Base-by-base conservation (phyloP, 2,797 vertebrate species). In the Geotrypetes seraphini region DNA sequence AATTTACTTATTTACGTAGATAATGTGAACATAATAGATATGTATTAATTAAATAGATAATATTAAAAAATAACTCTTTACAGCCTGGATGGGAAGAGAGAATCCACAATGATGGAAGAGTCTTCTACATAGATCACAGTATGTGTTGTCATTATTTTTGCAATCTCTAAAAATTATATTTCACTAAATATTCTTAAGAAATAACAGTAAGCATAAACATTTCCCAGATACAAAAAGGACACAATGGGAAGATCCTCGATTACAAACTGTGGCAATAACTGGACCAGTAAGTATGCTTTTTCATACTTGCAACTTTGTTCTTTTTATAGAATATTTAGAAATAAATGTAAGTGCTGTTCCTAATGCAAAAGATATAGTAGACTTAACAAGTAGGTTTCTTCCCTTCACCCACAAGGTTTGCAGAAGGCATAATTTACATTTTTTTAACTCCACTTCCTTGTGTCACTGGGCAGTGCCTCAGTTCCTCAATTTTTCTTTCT, bases 91-190 rank as follows among this genome's bases (percentile, higher is more conserved):
- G 94, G 94, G 95, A 98, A 66, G 95, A 97, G 61, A 81, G 94
- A 48, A 71, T 90, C 42, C 94, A 98, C 64, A 82, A 75, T 16
- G 95, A 97, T 29, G 94, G 90, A 43, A 85, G 92, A 55, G 75
- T 87, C 60, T 97, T 98, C 75, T 98, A 91, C 74, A 96, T 98
- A 47, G 88, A 97, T 75, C 93, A 97, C 73, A 90, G 95, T 97
- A 75, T 3, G 91, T 85, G 43, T 39, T 11, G 3, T 4, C 1
- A 12, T 23, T 7, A 31, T 11, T 24, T 44, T n/a, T 19, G 10
- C 25, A 6, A 5, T 11, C n/a, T 3, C 7, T 22, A 0, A 7
- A 12, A 24, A 35, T n/a, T 16, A 9, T 17, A 20, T 29, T 22
- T 28, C 22, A 19, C 7, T 13, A 4, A 29, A 13, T 6, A 7